phyloP scores from a whole-genome alignment of 2,797 vertebrate species.

The Myiothlypis chrysogaster region DNA sequence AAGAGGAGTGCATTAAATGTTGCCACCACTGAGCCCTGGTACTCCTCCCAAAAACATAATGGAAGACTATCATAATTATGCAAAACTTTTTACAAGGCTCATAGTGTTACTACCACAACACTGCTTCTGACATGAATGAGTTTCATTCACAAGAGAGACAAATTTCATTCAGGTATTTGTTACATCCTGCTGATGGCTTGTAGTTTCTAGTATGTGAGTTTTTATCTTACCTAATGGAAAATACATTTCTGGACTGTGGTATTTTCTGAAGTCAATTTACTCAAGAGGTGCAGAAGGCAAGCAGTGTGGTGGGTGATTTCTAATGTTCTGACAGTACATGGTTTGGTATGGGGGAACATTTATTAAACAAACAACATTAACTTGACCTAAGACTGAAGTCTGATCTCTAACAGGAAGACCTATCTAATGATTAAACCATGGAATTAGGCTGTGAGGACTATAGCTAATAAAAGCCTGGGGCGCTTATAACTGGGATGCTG shows the following conservation, averaged over 20 bases:
- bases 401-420: constrained; percentile 35
- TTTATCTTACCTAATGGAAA: background rate
- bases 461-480: constrained; percentile 20
- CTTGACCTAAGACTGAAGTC: constrained; percentile 42
- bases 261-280: background rate
- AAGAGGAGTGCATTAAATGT: background rate
- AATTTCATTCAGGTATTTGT: constrained; percentile 20
- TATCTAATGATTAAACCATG: constrained; percentile 60
- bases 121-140: background rate
- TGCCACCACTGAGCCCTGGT: background rate
- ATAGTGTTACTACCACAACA: background rate
- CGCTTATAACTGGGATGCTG: constrained; percentile 3
- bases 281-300: background rate
- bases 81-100: background rate
- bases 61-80: background rate
- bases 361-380: constrained; percentile 41
- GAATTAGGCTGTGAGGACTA: constrained; percentile 14
- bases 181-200: background rate
- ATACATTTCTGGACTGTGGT: background rate
- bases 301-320: background rate
- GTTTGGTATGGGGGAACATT: background rate
- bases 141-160: constrained; percentile 20
- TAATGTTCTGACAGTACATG: background rate
- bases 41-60: background rate
- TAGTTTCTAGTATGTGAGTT: background rate